phyloP scores from a whole-genome alignment of 1,140 invertebrate genomes.

The Drosophila nannoptera region DNA sequence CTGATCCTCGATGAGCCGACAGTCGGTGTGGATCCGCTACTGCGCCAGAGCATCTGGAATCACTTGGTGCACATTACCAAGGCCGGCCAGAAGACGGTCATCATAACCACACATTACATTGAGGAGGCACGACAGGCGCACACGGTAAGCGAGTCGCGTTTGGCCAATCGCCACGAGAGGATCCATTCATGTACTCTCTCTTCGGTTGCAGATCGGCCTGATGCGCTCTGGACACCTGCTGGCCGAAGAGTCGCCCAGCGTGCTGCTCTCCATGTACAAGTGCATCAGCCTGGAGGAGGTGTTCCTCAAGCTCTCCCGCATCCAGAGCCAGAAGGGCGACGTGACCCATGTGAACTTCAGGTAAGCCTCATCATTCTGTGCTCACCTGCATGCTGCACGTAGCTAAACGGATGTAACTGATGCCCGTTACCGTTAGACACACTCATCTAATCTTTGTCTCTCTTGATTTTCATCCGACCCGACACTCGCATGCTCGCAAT shows the following conservation, averaged over 20 bases:
- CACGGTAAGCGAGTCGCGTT: conserved; percentile 82
- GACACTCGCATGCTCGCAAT: conserved; percentile 69
- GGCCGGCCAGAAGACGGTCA: conserved; percentile 91
- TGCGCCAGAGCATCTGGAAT: conserved; percentile 95
- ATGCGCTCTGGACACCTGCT: conserved; percentile 95
- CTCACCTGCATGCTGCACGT: conserved; percentile 43
- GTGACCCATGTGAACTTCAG: conserved; percentile 78
- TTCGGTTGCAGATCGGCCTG: conserved; percentile 88
- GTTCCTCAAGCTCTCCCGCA: conserved; percentile 91
- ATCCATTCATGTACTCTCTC: not conserved
- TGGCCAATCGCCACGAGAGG: not conserved
- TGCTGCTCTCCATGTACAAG: conserved; percentile 89
- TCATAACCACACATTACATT: conserved; percentile 96
- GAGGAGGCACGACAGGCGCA: conserved; percentile 94
- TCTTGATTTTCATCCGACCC: conserved; percentile 40
- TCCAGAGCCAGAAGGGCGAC: conserved; percentile 80
- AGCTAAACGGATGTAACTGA: conserved; percentile 34
- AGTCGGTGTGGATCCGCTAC: conserved; percentile 93
- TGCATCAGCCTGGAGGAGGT: conserved; percentile 94
- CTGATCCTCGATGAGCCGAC: conserved; percentile 97
- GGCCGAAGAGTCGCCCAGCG: conserved; percentile 94
- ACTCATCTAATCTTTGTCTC: conserved; percentile 41
- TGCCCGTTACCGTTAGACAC: not conserved
- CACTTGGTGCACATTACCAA: conserved; percentile 91
- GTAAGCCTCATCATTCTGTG: conserved; percentile 41